Base-by-base conservation (phyloP, 1,140 invertebrate genomes). In the Drosophila kurseongensis region DNA sequence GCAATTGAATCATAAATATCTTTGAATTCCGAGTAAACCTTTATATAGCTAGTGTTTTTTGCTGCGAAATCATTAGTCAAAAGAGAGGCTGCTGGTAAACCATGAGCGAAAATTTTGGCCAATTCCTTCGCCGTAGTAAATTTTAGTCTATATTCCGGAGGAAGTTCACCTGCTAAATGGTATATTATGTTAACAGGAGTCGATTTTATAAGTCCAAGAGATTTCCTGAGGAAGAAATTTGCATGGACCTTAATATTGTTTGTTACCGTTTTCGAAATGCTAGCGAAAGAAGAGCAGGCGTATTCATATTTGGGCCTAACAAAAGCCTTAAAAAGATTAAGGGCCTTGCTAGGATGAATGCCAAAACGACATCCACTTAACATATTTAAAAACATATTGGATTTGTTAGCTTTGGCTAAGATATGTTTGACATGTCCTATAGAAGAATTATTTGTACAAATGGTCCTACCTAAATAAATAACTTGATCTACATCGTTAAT, bases 1-100 rank as follows among this genome's bases (percentile, higher is more conserved):
- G 40, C 40, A 41, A 41, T 41, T 41, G 40, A 41, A 41, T 41
- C 40, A n/a, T 41, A 41, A 41, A 41, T 41, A 41, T 41, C 40
- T 41, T 41, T 41, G 40, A 41, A 41, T 41, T 41, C 40, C 40
- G 40, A 41, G 40, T 41, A 41, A 41, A 41, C 40, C 40, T 14
- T 41, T 41, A 41, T 41, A 9, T 23, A 41, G 40, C 40, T 41
- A 41, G 40, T 41, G 40, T 41, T 41, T n/a, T 41, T 41, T 41
- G 12, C 40, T 41, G 40, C 13, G 40, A 41, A 41, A n/a, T 41
- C 40, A 41, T 41, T 41, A 5, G 3, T 23, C 23, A 23, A 23
- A 23, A 23, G 23, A 23, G 23, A 23, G 23, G 23, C 23, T 23
- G 23, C 23, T 23, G 23, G 23, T 23, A 23, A 23, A 23, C 23